phyloP scores from a whole-genome alignment of 1,140 invertebrate genomes.

The Drosophila biarmipes region DNA sequence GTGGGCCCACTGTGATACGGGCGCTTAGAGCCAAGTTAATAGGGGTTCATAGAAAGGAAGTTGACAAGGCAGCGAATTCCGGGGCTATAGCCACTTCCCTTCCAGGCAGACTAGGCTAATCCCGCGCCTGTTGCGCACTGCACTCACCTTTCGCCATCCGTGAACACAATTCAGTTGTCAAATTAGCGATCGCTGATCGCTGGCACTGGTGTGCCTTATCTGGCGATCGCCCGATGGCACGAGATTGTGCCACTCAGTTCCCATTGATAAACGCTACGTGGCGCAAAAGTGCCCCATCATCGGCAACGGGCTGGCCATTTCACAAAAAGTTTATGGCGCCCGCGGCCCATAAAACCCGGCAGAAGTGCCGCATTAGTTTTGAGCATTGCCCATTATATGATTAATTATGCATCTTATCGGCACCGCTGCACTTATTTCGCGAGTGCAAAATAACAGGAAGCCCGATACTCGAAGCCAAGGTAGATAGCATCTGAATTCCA shows the following conservation, averaged over 20 bases:
- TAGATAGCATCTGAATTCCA: slow-evolving; percentile 40
- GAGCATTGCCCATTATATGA: slow-evolving; percentile 30
- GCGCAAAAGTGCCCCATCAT: slow-evolving; percentile 38
- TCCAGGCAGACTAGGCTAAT: slow-evolving; percentile 42
- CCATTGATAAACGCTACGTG: slow-evolving; percentile 65
- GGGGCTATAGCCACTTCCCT: neutral
- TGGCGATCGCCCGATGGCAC: slow-evolving; percentile 24
- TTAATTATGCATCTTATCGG: slow-evolving; percentile 56
- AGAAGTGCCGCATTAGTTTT: slow-evolving; percentile 12
- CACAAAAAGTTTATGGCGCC: slow-evolving; percentile 33
- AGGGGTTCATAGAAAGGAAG: neutral
- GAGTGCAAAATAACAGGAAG: slow-evolving; percentile 46
- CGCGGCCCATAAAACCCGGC: slow-evolving; percentile 35
- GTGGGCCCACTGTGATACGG: neutral
- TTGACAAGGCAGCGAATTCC: neutral
- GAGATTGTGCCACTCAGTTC: slow-evolving; percentile 36
- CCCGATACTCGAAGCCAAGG: slow-evolving; percentile 30
- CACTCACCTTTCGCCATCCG: neutral
- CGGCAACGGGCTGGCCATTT: slow-evolving; percentile 30
- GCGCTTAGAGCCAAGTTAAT: neutral
- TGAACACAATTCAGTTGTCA: slow-evolving; percentile 35
- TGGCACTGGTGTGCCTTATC: slow-evolving; percentile 5
- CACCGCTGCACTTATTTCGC: slow-evolving; percentile 25
- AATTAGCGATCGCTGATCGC: slow-evolving; percentile 56
- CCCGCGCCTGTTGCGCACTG: slow-evolving; percentile 36